phyloP scores from a whole-genome alignment of 2,888 invertebrate genomes.

The Octonoba sinensis region DNA sequence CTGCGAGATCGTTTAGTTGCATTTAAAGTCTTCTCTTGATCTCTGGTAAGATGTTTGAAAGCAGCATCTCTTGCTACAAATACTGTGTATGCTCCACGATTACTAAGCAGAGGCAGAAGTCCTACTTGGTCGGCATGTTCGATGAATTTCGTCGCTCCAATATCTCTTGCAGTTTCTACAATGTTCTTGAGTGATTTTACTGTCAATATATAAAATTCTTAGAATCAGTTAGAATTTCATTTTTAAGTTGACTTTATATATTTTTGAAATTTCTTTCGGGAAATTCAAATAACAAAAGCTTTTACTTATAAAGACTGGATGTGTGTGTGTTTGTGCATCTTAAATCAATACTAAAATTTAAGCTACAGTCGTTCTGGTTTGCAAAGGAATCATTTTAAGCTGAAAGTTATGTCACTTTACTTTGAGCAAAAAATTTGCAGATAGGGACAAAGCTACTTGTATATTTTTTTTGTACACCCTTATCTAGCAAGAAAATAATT shows the following conservation, averaged over 20 bases:
- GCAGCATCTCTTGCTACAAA: slow-evolving; percentile 35
- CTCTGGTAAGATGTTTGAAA: slow-evolving; percentile 22
- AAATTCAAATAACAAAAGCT: too few species aligned
- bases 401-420: too few species aligned
- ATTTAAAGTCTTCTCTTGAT: slow-evolving; percentile 34
- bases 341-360: too few species aligned
- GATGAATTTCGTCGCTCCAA: slow-evolving; percentile 37
- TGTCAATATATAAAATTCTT: neutral
- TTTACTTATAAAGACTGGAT: too few species aligned
- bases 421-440: too few species aligned
- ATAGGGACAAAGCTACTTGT: too few species aligned
- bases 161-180: slow-evolving; percentile 32
- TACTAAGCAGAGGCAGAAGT: slow-evolving; percentile 39
- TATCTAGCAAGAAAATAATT: too few species aligned
- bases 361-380: too few species aligned
- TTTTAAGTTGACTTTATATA: neutral
- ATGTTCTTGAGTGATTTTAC: slow-evolving; percentile 51
- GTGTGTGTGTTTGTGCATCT: too few species aligned
- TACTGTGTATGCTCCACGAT: slow-evolving; percentile 46
- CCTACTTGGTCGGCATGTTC: slow-evolving; percentile 40
- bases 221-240: neutral
- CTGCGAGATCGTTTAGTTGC: slow-evolving; percentile 38
- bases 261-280: too few species aligned
- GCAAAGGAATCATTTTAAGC: too few species aligned
- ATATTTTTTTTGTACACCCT: too few species aligned